Evolutionary conservation across 2,113 vertebrate genomes (phyloP).

Genomic region (Corvus hawaiiensis): DNA sequence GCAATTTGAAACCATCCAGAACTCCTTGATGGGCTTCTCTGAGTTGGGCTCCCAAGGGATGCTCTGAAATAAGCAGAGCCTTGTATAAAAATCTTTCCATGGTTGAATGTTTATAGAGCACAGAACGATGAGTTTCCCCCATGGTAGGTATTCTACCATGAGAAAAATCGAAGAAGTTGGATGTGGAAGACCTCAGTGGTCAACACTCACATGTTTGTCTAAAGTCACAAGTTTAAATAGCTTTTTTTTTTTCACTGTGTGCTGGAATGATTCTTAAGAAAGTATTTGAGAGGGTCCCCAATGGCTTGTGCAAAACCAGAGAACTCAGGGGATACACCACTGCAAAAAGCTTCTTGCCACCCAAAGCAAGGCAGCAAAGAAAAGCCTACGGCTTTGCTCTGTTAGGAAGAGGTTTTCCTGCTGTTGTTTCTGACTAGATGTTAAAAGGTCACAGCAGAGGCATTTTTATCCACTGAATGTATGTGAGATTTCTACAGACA

Average conservation of each 20-base stretch:
- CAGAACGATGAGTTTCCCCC: not conserved
- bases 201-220: not conserved
- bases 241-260: not conserved
- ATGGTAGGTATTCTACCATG: not conserved
- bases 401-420: not conserved
- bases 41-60: not conserved
- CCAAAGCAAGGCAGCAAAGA: not conserved
- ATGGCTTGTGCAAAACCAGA: not conserved
- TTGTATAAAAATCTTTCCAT: not conserved
- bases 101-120: not conserved
- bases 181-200: not conserved
- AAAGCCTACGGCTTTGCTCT: not conserved
- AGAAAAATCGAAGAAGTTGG: not conserved
- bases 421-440: not conserved
- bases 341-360: not conserved
- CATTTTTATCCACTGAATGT: not conserved
- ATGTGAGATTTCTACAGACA: not conserved
- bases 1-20: conserved; percentile 11
- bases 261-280: not conserved
- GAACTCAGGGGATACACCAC: not conserved
- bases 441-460: not conserved
- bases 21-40: not conserved
- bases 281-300: not conserved
- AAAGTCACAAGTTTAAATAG: not conserved
- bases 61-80: not conserved